Conservation (phyloP, 2,797 vertebrate species). For the Pangasius mekongensis region DNA sequence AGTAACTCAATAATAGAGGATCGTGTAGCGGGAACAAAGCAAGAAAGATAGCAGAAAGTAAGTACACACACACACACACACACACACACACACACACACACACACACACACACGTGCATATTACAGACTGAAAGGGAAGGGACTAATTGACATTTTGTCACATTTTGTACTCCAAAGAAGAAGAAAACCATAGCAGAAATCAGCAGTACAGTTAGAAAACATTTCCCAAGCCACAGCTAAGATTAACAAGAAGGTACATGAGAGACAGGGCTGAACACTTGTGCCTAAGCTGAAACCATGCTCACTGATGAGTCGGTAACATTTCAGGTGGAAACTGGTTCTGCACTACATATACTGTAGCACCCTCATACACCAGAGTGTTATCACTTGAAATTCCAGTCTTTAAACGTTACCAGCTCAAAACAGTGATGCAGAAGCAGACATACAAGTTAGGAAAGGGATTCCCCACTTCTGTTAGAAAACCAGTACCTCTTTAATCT, state of each 20-base stretch:
- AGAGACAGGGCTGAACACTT: slow-evolving; percentile 9
- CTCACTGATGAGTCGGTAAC: slow-evolving; percentile 40
- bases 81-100: background rate
- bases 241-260: background rate
- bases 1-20: background rate
- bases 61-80: background rate
- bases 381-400: slow-evolving; percentile 22
- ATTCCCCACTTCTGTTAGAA: slow-evolving; percentile 21
- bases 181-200: background rate
- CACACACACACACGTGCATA: background rate
- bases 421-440: slow-evolving; percentile 24
- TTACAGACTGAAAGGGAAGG: background rate
- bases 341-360: background rate
- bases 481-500: slow-evolving; percentile 64
- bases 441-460: slow-evolving; percentile 39
- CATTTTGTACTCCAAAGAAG: background rate
- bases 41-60: background rate
- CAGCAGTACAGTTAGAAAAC: background rate
- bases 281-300: background rate
- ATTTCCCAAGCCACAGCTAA: background rate
- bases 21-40: background rate
- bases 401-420: slow-evolving; percentile 53
- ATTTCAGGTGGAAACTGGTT: slow-evolving; percentile 32
- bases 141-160: background rate
- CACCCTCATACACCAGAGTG: background rate